phyloP scores from a whole-genome alignment of 2,797 vertebrate genomes.

The Eulemur rubriventer region DNA sequence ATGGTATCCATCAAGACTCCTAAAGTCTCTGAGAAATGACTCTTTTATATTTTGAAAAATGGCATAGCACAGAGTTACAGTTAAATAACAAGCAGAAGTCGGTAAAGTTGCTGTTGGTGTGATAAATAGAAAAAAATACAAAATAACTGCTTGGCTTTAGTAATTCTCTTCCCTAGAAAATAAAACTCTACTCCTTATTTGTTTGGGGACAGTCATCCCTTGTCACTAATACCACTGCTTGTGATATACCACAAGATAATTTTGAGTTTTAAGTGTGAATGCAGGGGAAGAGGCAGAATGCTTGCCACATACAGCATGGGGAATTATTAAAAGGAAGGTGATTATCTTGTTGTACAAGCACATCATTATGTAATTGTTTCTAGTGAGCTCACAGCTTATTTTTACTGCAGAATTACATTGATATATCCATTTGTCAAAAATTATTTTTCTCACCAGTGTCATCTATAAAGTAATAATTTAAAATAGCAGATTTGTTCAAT shows the following conservation, averaged over 20 bases:
- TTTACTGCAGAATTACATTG: background rate
- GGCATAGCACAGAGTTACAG: background rate
- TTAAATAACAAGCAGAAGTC: background rate
- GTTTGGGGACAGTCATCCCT: background rate
- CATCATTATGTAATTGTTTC: background rate
- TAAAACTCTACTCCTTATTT: background rate
- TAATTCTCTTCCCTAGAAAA: background rate
- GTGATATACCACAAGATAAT: background rate
- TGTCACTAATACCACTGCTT: background rate
- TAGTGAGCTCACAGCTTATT: background rate
- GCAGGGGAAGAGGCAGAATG: background rate
- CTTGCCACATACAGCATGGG: background rate
- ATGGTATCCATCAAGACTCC: background rate
- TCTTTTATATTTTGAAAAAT: conserved; percentile 41
- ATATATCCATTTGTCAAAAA: background rate
- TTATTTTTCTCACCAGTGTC: background rate
- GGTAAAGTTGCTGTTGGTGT: background rate
- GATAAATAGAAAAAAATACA: conserved; percentile 22
- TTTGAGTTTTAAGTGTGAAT: background rate
- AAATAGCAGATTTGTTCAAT: background rate
- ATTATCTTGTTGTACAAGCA: background rate
- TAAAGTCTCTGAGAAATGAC: conserved; percentile 12
- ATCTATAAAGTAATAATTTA: background rate
- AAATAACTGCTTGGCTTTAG: background rate
- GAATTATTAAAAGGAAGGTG: background rate